These are phyloP conservation scores for Mormyrus hasselquistii DNA, from an alignment of 2,797 vertebrate genomes.

Conservation along the genomic window DNA sequence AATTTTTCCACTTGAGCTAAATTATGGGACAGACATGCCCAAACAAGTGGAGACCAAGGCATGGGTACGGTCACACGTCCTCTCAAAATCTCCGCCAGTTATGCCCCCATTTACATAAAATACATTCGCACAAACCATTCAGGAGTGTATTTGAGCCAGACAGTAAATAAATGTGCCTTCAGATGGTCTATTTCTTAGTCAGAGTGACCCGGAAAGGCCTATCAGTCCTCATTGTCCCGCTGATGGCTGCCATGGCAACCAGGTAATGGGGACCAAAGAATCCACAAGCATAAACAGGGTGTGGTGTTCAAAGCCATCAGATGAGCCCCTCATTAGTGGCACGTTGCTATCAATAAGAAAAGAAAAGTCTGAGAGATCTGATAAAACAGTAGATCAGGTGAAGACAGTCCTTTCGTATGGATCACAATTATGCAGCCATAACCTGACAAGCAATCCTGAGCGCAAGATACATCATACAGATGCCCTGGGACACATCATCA, in stretches of 20 bases:
- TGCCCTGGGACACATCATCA: too few relatives aligned
- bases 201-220: slow-evolving; percentile 45
- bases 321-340: not conserved
- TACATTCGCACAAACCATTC: not conserved
- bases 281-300: slow-evolving; percentile 26
- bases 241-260: slow-evolving; percentile 25
- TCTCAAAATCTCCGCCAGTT: not conserved
- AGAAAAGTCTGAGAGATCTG: not conserved
- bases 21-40: not conserved
- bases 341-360: not conserved
- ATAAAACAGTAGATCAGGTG: not conserved
- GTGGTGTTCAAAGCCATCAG: slow-evolving; percentile 20
- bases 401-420: not conserved
- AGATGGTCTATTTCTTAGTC: slow-evolving; percentile 46
- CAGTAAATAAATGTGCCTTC: slow-evolving; percentile 38
- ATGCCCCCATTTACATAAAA: not conserved
- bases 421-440: not conserved
- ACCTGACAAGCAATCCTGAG: not conserved
- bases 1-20: not conserved
- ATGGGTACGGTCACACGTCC: not conserved
- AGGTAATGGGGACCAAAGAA: not conserved
- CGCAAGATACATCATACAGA: too few relatives aligned
- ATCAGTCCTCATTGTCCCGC: slow-evolving; percentile 31
- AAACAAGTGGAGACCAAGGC: not conserved
- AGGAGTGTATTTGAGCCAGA: slow-evolving; percentile 59